Percentiles rank a stretch among this genome's conserved stretches.
These are phyloP conservation scores for Geophilus truncorum DNA, from an alignment of 2,888 invertebrate species.

Conservation along the genomic window DNA sequence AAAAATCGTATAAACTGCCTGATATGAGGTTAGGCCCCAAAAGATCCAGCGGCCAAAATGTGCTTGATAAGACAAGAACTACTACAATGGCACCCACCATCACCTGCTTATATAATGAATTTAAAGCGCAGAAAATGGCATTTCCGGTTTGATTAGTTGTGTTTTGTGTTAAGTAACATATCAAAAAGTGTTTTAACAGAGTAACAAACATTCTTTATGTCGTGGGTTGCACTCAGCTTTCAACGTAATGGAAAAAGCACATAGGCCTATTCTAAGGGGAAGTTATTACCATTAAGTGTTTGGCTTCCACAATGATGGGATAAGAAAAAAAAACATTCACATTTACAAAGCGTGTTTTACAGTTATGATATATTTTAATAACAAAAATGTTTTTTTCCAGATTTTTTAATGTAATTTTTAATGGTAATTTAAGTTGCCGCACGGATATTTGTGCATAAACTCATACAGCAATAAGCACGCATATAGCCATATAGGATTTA, in stretches of 20 bases:
- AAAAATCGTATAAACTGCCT: background rate
- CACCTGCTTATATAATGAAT: no score
- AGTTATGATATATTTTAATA: no score
- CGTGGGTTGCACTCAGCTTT: background rate
- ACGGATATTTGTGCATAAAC: no score
- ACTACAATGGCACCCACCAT: no score
- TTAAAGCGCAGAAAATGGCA: no score
- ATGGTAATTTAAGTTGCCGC: background rate
- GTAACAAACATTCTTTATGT: background rate
- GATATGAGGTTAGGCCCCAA: background rate
- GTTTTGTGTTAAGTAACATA: no score
- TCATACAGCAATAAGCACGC: background rate
- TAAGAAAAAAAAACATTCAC: background rate
- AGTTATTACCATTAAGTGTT: background rate
- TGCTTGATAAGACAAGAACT: background rate
- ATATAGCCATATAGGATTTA: background rate
- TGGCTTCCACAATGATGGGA: background rate
- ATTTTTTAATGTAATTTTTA: no score
- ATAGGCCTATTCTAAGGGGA: background rate
- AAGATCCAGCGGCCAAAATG: background rate
- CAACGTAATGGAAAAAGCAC: background rate
- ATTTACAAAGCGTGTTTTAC: no score
- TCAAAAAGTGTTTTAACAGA: no score
- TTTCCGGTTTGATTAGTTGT: no score
- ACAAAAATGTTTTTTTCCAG: no score